phyloP scores from a whole-genome alignment of 2,797 vertebrate species.

The Rhabdophis nuchalis region DNA sequence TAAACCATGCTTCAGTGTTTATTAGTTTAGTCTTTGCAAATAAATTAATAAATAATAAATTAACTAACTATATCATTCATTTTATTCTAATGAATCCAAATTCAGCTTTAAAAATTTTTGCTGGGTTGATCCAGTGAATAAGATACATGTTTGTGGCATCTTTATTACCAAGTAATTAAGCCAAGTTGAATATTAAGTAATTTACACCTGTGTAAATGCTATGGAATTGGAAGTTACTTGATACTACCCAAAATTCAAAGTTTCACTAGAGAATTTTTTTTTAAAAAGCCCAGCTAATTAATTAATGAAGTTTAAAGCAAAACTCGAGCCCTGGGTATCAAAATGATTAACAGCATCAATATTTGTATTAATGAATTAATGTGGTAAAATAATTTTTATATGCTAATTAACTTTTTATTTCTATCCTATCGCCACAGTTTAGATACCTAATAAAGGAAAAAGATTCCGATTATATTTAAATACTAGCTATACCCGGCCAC shows the following conservation, averaged over 20 bases:
- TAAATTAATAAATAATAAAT: background rate
- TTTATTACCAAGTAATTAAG: background rate
- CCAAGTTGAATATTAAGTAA: background rate
- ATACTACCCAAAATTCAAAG: background rate
- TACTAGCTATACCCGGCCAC: too few relatives aligned
- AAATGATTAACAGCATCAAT: constrained; percentile 3
- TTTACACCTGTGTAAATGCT: background rate
- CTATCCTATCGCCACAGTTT: background rate
- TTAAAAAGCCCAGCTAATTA: background rate
- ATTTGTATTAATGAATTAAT: background rate
- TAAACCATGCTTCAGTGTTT: background rate
- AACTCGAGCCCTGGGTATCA: background rate
- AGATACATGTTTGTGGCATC: background rate
- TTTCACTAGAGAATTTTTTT: background rate
- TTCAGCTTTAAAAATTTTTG: background rate
- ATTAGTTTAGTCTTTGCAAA: background rate
- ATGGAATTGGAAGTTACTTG: background rate
- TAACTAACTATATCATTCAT: background rate
- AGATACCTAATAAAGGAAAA: background rate
- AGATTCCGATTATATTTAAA: background rate
- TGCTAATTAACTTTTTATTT: background rate
- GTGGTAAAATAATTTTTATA: background rate
- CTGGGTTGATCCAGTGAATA: background rate
- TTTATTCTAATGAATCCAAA: background rate
- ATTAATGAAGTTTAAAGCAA: background rate